phyloP scores from a whole-genome alignment of 2,797 vertebrate genomes.

The Threskiornis aethiopicus region DNA sequence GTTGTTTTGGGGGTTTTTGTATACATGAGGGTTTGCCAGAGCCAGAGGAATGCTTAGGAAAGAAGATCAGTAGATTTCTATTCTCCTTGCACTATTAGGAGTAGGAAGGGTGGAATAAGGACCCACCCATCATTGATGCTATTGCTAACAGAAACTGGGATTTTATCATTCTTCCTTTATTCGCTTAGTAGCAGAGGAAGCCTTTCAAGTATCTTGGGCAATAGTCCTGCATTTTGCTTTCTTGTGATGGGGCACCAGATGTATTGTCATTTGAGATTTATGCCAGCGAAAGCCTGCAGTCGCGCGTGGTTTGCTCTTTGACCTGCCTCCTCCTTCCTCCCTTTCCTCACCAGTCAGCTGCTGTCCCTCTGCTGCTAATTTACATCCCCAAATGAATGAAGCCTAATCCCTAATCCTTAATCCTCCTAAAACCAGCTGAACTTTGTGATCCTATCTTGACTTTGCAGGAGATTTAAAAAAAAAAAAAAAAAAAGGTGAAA shows the following conservation, averaged over 20 bases:
- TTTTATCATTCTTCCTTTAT: not conserved
- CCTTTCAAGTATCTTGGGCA: not conserved
- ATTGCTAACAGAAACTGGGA: not conserved
- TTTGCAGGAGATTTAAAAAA: not conserved
- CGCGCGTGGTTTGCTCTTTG: not conserved
- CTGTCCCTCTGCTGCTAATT: slow-evolving; percentile 7
- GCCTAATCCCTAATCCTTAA: slow-evolving; percentile 49
- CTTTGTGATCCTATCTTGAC: slow-evolving; percentile 60
- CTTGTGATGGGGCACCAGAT: not conserved
- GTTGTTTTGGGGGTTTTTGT: not conserved
- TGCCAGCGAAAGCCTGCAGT: not conserved
- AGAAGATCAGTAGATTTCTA: not conserved
- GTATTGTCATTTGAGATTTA: slow-evolving; percentile 41
- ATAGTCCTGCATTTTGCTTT: not conserved
- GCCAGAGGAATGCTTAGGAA: not conserved
- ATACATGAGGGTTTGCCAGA: not conserved
- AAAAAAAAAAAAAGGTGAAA: rapidly evolving
- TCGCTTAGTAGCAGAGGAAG: not conserved
- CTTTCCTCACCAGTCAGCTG: slow-evolving; percentile 20
- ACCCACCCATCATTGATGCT: not conserved
- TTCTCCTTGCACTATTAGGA: not conserved
- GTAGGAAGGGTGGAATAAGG: not conserved
- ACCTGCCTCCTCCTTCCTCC: slow-evolving; percentile 25
- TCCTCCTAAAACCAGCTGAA: slow-evolving; percentile 51
- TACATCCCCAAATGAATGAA: slow-evolving; percentile 55